Conservation (phyloP, 1,140 invertebrate species). For the Carposina sasakii region DNA sequence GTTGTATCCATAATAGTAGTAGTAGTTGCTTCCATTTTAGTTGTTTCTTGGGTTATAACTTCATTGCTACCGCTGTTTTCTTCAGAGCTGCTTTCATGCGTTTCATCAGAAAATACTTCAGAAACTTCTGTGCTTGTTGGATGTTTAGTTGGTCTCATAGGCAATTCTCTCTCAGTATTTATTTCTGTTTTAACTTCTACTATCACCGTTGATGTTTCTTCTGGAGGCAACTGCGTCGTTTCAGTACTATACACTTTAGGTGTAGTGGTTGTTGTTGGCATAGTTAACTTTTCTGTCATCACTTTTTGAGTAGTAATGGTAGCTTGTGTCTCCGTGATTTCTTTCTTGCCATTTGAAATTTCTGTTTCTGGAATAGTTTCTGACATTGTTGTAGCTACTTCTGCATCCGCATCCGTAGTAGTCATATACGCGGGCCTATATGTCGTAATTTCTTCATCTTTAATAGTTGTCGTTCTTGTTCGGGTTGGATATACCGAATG, state of each 20-base stretch:
- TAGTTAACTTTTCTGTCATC: not conserved
- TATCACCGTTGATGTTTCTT: constrained; percentile 41
- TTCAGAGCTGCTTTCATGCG: constrained; percentile 33
- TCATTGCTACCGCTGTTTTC: constrained; percentile 54
- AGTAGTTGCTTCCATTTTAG: constrained; percentile 15
- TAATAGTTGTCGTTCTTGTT: constrained; percentile 38
- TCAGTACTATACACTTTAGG: constrained; percentile 21
- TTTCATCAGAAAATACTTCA: constrained; percentile 21
- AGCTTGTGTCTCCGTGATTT: too few relatives aligned
- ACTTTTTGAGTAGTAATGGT: constrained; percentile 30
- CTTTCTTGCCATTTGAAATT: too few relatives aligned
- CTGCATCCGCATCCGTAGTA: constrained; percentile 34
- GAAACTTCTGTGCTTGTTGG: constrained; percentile 14
- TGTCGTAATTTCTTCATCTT: constrained; percentile 50
- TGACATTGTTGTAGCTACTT: constrained; percentile 32
- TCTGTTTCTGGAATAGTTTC: constrained; percentile 40
- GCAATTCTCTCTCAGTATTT: constrained; percentile 33
- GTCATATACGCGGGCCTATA: constrained; percentile 56
- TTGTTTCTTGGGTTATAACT: constrained; percentile 37
- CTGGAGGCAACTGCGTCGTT: constrained; percentile 32
- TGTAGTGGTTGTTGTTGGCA: constrained; percentile 3
- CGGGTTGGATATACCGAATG: constrained; percentile 43
- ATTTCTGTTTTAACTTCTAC: constrained; percentile 43
- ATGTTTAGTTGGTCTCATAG: constrained; percentile 14
- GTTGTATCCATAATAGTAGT: constrained; percentile 16